Evolutionary conservation across 2,797 vertebrate genomes (phyloP).

Genomic region (Chrysocyon brachyurus): DNA sequence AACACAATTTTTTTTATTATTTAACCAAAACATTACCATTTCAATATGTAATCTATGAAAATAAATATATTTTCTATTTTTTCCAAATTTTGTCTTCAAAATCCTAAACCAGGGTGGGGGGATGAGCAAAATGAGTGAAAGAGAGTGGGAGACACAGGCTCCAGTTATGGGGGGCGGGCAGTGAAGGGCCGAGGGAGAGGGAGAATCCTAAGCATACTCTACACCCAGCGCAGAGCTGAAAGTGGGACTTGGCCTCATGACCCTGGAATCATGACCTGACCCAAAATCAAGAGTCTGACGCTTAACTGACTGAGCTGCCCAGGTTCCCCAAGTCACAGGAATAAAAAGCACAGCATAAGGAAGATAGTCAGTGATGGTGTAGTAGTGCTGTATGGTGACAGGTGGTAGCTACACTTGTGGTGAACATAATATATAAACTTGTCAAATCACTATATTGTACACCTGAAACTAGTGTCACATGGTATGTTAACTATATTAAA

Average conservation of each 20-base stretch:
- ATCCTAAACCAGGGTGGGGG: not conserved
- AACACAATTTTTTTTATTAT: not conserved
- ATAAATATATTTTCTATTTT: not conserved
- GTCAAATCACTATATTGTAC: not conserved
- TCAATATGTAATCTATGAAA: slow-evolving; percentile 14
- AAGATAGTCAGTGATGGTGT: not conserved
- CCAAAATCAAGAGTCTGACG: not conserved
- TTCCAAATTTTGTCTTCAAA: not conserved
- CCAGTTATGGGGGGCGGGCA: not conserved
- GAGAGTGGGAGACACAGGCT: not conserved
- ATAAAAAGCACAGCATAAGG: not conserved
- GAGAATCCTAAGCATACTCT: not conserved
- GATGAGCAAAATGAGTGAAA: not conserved
- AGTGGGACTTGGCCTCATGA: not conserved
- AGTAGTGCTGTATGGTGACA: not conserved
- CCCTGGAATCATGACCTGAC: not conserved
- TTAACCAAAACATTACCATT: not conserved
- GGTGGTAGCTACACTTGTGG: not conserved
- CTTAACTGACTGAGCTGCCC: not conserved
- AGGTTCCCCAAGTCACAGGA: not conserved
- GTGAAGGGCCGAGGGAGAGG: not conserved
- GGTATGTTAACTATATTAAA: not conserved
- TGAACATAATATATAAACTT: not conserved
- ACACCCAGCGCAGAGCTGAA: not conserved
- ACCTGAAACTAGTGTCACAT: not conserved